Evolutionary conservation across 2,113 vertebrate species (phyloP).

Genomic region (Channa argus): DNA sequence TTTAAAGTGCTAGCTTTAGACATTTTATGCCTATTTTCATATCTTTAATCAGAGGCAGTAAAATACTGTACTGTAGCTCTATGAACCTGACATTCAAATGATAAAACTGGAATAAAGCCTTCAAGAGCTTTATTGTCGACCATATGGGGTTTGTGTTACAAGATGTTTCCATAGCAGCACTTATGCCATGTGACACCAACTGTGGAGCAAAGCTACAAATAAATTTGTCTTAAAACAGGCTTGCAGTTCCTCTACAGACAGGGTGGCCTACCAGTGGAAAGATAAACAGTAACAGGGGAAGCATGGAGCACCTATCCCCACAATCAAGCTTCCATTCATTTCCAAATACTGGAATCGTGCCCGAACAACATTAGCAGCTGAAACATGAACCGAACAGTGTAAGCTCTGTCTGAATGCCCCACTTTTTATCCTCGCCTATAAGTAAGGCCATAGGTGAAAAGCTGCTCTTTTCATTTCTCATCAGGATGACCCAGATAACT

Average conservation of each 20-base stretch:
- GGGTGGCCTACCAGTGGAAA: slow-evolving; percentile 29
- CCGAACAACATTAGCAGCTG: slow-evolving; percentile 2
- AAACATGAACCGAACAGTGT: slow-evolving; percentile 1
- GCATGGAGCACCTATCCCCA: not conserved
- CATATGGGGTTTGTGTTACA: slow-evolving; percentile 10
- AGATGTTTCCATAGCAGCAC: not conserved
- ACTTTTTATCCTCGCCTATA: slow-evolving; percentile 16
- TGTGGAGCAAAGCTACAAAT: not conserved
- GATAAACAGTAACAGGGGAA: slow-evolving; percentile 21
- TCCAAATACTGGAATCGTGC: slow-evolving; percentile 24
- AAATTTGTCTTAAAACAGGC: slow-evolving; percentile 8
- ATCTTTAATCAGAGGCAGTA: not conserved
- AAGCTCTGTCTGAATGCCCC: slow-evolving; percentile 4
- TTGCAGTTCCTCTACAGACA: slow-evolving; percentile 10
- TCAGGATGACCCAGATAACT: slow-evolving; percentile 52
- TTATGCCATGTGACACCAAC: not conserved
- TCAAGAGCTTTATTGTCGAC: slow-evolving; percentile 2
- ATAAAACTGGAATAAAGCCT: slow-evolving; percentile 25
- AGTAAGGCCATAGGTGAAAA: slow-evolving; percentile 21
- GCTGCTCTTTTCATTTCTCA: slow-evolving; percentile 12
- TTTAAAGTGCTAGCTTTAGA: slow-evolving; percentile 6
- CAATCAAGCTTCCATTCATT: slow-evolving; percentile 40
- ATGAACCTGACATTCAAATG: slow-evolving; percentile 29
- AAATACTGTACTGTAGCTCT: not conserved
- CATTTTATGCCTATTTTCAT: not conserved